phyloP scores from a whole-genome alignment of 1,140 invertebrate genomes.

The Euwallacea fornicatus region DNA sequence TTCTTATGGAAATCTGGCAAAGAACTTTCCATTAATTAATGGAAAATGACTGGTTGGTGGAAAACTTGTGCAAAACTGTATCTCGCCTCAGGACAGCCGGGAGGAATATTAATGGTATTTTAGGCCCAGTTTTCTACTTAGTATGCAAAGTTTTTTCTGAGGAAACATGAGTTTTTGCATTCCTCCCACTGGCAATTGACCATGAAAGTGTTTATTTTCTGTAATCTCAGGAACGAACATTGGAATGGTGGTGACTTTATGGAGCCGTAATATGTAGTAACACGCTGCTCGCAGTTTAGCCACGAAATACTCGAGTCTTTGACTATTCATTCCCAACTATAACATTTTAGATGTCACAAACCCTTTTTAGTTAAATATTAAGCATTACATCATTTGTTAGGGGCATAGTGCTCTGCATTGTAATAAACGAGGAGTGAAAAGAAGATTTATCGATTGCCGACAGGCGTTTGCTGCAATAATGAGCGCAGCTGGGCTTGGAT shows the following conservation, averaged over 20 bases:
- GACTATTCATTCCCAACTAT: no score
- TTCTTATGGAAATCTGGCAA: slow-evolving; percentile 16
- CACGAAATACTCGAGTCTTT: no score
- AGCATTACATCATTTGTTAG: no score
- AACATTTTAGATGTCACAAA: no score
- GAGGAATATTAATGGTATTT: slow-evolving; percentile 23
- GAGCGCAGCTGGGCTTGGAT: background rate
- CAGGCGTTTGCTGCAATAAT: background rate
- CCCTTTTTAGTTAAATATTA: no score
- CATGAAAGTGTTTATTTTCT: background rate
- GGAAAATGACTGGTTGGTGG: slow-evolving; percentile 21
- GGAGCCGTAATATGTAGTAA: no score
- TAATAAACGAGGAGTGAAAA: no score
- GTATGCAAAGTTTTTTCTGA: slow-evolving; percentile 7
- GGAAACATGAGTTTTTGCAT: background rate
- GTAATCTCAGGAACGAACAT: background rate
- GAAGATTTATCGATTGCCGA: background rate
- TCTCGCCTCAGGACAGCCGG: background rate
- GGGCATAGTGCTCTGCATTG: no score
- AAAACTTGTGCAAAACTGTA: slow-evolving; percentile 11
- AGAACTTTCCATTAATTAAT: slow-evolving; percentile 15
- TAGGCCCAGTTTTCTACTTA: slow-evolving; percentile 8
- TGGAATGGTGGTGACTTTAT: no score
- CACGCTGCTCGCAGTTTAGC: no score
- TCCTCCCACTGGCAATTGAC: background rate